Conservation (phyloP, 2,797 vertebrate genomes). For the Iguana delicatissima region DNA sequence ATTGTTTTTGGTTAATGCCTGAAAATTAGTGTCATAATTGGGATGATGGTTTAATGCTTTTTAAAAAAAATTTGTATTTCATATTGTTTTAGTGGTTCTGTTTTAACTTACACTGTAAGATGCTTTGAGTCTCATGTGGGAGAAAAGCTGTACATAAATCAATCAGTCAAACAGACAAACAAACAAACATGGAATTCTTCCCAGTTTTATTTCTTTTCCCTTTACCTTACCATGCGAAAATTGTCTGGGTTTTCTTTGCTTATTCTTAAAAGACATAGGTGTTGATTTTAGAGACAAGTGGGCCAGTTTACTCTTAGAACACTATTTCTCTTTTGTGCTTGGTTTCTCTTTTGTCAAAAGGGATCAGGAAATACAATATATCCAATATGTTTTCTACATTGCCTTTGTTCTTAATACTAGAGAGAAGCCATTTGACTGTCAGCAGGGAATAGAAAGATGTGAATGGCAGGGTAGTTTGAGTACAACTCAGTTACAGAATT, state of each 20-base stretch:
- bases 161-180: too few relatives aligned
- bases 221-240: background rate
- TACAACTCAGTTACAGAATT: background rate
- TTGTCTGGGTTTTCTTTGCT: background rate
- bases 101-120: too few relatives aligned
- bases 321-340: background rate
- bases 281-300: background rate
- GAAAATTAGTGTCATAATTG: too few relatives aligned
- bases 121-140: too few relatives aligned
- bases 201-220: background rate
- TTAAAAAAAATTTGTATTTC: too few relatives aligned
- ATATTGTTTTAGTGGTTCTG: too few relatives aligned
- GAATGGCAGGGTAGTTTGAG: background rate
- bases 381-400: background rate
- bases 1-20: too few relatives aligned
- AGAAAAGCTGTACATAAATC: too few relatives aligned
- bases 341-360: background rate
- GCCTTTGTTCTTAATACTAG: background rate
- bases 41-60: too few relatives aligned
- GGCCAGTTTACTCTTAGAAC: background rate
- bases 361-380: slow-evolving; percentile 11
- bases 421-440: slow-evolving; percentile 7
- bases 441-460: background rate
- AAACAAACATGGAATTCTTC: background rate
- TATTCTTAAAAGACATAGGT: background rate